Evolutionary conservation across 2,113 vertebrate genomes (phyloP), one percentile per base, ranked within the genome.

Genomic region (Mohoua ochrocephala): DNA sequence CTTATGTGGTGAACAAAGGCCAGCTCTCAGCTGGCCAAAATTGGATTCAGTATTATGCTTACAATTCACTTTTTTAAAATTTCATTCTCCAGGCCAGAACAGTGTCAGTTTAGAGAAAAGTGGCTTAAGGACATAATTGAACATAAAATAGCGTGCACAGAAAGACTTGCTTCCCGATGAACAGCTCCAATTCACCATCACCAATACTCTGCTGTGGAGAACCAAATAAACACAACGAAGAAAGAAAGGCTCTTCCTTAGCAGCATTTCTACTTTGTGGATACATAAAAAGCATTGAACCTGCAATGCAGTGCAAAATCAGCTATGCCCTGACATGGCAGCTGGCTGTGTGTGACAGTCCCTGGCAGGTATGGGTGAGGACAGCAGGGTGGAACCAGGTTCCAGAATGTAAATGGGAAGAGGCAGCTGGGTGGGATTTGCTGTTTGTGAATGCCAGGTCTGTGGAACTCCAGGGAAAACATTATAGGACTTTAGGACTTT

Each of bases 111-210:
- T 91, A 97, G 95, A 96, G 96, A 98, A 92, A 95, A 97, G 49
- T 97, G 97, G 97, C 95, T 97, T 78, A 97, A 95, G 59, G 95
- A 98, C 47, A 91, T 98, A 4, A 91, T 95, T 84, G 96, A 98
- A 89, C 96, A 91, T 91, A 98, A 98, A 94, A n/a, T 83, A 37
- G 50, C 15, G 19, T 67, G 98, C 80, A 71, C 84, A 64, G 79
- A 97, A 49, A 89, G 80, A 35, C 33, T 94, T 23, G 11, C 45
- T 68, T 95, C 82, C 76, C 27, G 6, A 61, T 63, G 31, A 90
- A 30, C 64, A 77, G 56, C 35, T 88, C n/a, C 49, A 71, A 4
- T 11, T 75, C 35, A 82, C 61, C 33, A 45, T 18, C 53, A 30
- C 15, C 39, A 80, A 20, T 1, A 2, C 26, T 45, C 42, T 59